Base-by-base conservation (phyloP, 2,888 invertebrate species). In the Zhuqinia jingwanae region DNA sequence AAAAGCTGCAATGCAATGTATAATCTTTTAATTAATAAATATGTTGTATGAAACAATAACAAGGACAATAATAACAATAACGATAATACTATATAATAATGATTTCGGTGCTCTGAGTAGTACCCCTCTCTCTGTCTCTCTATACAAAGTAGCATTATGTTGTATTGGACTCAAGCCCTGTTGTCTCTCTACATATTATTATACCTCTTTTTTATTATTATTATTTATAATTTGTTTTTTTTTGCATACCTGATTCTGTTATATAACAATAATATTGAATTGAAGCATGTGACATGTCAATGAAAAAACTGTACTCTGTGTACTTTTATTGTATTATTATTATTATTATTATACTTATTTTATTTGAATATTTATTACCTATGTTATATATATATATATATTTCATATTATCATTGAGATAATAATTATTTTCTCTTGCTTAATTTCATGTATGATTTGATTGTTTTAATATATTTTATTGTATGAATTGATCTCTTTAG, bases 401-500 rank as follows among this genome's bases (percentile, higher is more conserved):
- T 36, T 36, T 6, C 36, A 36, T 6, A 36, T 36, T 36, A n/a
- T n/a, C 8, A 36, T 25, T 30, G 17, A 78, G 6, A 65, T 50
- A 25, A 45, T 77, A 15, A 53, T 53, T 50, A 15, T 22, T 47
- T 76, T 13, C 17, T 42, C 27, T 60, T 78, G 27, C 50, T 63
- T 65, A 1, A 47, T 78, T 58, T 77, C 8, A 42, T 25, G 11
- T 68, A n/a, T 22, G 0, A 10, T 75, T 27, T 58, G 36, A 3
- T 42, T 42, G 30, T 58, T 36, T 27, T 77, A 8, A 42, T 58
- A 42, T 42, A 58, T 77, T 42, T 58, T 20, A 47, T 75, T 76
- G 50, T 76, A 68, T 77, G 77, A 15, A 56, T 56, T 84, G 45
- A 65, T 78, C 45, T 63, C 65, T 89, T 25, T 95, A 98, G 98